Conservation (phyloP, 2,113 vertebrate species). For the Mesitornis unicolor region DNA sequence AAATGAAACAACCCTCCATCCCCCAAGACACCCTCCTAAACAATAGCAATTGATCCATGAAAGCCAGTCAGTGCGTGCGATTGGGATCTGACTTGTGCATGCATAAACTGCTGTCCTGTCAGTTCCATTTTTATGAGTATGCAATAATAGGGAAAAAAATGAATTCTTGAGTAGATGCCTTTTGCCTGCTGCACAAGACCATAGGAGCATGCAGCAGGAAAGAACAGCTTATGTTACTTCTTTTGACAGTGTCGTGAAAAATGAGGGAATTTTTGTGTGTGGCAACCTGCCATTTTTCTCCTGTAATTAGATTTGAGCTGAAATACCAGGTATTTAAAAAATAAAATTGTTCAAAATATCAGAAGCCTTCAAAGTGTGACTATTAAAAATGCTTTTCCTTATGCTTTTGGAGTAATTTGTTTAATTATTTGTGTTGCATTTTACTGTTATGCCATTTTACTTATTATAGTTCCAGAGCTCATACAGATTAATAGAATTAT, state of each 20-base stretch:
- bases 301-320: not conserved
- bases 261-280: not conserved
- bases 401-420: not conserved
- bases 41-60: not conserved
- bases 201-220: not conserved
- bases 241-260: not conserved
- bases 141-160: not conserved
- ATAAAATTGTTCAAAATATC: not conserved
- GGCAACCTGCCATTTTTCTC: not conserved
- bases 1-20: not conserved
- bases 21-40: rapidly evolving
- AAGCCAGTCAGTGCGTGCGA: not conserved
- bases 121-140: not conserved
- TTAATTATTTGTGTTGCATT: not conserved
- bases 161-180: not conserved
- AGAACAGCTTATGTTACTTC: not conserved
- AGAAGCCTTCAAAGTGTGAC: not conserved
- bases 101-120: not conserved
- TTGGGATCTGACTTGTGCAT: not conserved
- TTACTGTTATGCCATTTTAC: not conserved
- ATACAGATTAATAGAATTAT: not conserved
- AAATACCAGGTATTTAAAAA: not conserved
- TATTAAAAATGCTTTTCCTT: not conserved
- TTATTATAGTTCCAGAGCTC: not conserved
- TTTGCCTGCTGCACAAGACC: not conserved